Conservation (phyloP, 2,113 vertebrate species). For the Poecilia latipinna region DNA sequence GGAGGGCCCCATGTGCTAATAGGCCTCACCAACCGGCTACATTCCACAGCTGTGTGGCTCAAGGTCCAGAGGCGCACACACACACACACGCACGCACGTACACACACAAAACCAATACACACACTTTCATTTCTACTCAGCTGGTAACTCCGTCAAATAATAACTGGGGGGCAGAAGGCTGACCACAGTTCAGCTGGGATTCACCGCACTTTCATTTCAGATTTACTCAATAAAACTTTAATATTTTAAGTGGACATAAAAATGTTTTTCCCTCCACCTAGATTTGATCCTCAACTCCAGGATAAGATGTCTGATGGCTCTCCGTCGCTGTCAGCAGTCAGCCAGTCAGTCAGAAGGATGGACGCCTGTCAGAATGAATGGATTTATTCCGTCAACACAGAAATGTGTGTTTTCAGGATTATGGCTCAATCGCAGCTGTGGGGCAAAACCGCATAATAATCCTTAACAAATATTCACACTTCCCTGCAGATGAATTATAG, state of each 20-base stretch:
- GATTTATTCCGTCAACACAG: background rate
- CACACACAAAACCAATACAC: constrained; percentile 26
- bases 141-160: constrained; percentile 40
- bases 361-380: background rate
- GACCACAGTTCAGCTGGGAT: constrained; percentile 33
- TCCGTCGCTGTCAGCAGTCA: background rate
- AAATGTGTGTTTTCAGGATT: background rate
- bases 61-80: constrained; percentile 48
- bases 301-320: background rate
- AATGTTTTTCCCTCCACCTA: constrained; percentile 1
- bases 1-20: constrained; percentile 60
- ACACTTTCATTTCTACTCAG: constrained; percentile 29
- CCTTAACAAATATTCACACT: background rate
- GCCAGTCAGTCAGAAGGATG: too few relatives aligned
- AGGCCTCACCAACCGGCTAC: constrained; percentile 61
- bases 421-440: background rate
- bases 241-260: constrained; percentile 1
- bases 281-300: background rate
- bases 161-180: constrained; percentile 20
- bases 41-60: constrained; percentile 74
- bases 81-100: constrained; percentile 35
- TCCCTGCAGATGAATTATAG: background rate
- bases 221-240: constrained; percentile 17
- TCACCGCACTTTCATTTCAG: constrained; percentile 9
- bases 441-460: too few relatives aligned